phyloP scores from a whole-genome alignment of 2,797 vertebrate species.

The Falco peregrinus region DNA sequence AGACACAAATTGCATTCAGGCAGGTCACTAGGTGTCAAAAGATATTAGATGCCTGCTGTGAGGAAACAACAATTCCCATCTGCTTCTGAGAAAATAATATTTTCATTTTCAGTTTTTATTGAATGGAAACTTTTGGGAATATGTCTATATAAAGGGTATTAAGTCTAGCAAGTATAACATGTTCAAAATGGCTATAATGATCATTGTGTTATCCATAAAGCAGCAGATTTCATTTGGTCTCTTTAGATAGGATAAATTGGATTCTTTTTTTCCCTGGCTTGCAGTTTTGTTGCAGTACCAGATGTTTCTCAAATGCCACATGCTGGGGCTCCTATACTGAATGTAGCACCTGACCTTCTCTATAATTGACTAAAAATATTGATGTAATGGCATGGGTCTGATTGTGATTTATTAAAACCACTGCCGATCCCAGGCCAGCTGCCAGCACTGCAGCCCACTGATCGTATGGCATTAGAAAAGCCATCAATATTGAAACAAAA shows the following conservation, averaged over 20 bases:
- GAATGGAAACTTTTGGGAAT: conserved; percentile 98
- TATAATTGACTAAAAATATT: conserved; percentile 99
- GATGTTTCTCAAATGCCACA: conserved; percentile 92
- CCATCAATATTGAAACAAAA: conserved; percentile 96
- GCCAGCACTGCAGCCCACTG: conserved; percentile 94
- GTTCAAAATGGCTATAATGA: conserved; percentile 88
- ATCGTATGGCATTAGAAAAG: conserved; percentile 98
- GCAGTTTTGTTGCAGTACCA: conserved; percentile 85
- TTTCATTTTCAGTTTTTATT: conserved; percentile 99
- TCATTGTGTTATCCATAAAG: conserved; percentile 82
- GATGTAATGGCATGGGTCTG: conserved; percentile 99
- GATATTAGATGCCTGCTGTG: conserved; percentile 97
- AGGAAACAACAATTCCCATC: conserved; percentile 99
- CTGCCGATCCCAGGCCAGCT: conserved; percentile 91
- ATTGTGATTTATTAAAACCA: conserved; percentile 99
- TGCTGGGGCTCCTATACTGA: conserved; percentile 86
- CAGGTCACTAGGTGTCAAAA: conserved; percentile 95
- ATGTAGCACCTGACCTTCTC: conserved; percentile 97
- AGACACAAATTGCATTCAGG: conserved; percentile 99
- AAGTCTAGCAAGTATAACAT: conserved; percentile 85
- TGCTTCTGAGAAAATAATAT: conserved; percentile 97
- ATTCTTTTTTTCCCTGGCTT: conserved; percentile 80
- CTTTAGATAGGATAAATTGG: conserved; percentile 84
- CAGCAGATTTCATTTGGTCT: conserved; percentile 85
- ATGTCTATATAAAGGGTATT: conserved; percentile 85